Base-by-base conservation (phyloP, 2,797 vertebrate species). In the Falco peregrinus region DNA sequence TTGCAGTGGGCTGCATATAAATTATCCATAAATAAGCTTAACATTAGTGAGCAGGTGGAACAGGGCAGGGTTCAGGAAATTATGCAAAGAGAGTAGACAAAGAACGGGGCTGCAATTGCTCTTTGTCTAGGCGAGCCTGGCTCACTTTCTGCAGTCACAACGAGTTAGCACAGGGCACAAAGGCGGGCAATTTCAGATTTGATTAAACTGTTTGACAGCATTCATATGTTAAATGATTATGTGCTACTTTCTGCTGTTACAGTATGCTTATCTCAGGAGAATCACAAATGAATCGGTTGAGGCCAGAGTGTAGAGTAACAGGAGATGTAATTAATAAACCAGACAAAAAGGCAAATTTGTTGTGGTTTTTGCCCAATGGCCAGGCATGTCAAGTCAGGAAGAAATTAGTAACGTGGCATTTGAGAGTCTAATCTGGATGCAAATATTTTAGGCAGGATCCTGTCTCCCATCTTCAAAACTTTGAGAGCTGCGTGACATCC, bases 1-100 rank as follows among this genome's bases (percentile, higher is more conserved):
- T 87, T 83, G 78, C 11, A 2, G 35, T 16, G 67, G 74, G 25
- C 43, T 74, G 83, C 59, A 16, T 90, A 28, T 41, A 74, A 91
- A 96, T 84, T 45, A 73, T 64, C 80, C 82, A 51, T 81, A 93
- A 93, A 92, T 77, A 95, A 93, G 86, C 77, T 95, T 95, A 94
- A 91, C 77, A 13, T 43, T 29, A 45, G 74, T 13, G 77, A 95
- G 94, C 94, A 96, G 96, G 95, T 96, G 96, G 93, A 96, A 84
- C 85, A 91, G 95, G 87, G 73, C 93, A 96, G 91, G 79, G 79
- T 54, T 81, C 80, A 67, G 93, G 93, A 91, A 95, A 94, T 96
- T 84, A 94, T 88, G 78, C 91, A 90, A 76, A 94, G 90, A 56
- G 61, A 79, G 65, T 1, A 88, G 83, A 87, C 85, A 95, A 96